Base-by-base conservation (phyloP, 2,113 vertebrate species). In the Nyctereutes procyonoides region DNA sequence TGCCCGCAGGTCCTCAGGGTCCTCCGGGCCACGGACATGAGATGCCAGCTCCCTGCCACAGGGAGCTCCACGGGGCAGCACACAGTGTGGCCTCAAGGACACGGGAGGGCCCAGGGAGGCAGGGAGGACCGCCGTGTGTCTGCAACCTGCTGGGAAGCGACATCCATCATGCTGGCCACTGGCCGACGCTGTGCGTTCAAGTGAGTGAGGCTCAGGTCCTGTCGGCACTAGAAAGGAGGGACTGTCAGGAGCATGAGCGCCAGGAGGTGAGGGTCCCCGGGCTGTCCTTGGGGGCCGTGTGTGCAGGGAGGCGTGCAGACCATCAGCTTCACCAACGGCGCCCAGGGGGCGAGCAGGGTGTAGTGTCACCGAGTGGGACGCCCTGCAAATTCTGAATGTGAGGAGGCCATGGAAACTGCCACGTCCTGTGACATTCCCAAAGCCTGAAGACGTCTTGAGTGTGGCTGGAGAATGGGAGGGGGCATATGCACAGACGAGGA, bases 401-500 rank as follows among this genome's bases (percentile, higher is more conserved):
- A 76, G 24, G 5, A 56, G 8, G 13, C 24, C 17, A 13, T 1
- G 13, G 73, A 58, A 19, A 32, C 28, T 22, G 32, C 4, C 8
- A 16, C 6, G 0, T 43, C 65, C 6, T 9, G 20, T 17, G 20
- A 30, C 7, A 12, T n/a, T 15, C 73, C 5, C 9, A 7, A 51
- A 55, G 51, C 4, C 15, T 53, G 38, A 32, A 20, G 56, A 20
- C 8, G 2, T 38, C 56, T 43, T n/a, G 38, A 63, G 16, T 0
- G 15, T 67, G 55, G 56, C 48, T 38, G 58, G 67, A 67, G 26
- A 74, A n/a, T 0, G 16, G 3, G 17, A 32, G 3, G 62, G 15
- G 76, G 7, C 32, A 14, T 22, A 14, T 22, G 16, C 12, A 6
- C n/a, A 35, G 43, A 12, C 51, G 1, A 13, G 69, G 35, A 77